Evolutionary conservation across 2,797 vertebrate genomes (phyloP).

Genomic region (Falco biarmicus): DNA sequence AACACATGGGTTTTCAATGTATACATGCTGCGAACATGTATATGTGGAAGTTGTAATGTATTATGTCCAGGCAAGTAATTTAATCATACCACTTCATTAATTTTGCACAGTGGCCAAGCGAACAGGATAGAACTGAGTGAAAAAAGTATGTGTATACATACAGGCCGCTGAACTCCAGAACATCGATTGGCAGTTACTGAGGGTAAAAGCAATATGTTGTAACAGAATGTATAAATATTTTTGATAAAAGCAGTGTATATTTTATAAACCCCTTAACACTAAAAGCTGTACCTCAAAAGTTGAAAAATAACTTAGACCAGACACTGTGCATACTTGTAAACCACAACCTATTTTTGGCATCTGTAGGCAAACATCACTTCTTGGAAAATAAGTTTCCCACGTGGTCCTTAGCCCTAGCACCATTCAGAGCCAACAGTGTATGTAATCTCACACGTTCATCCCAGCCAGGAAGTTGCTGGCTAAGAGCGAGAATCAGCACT

Average conservation of each 20-base stretch:
- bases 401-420: slow-evolving; percentile 1
- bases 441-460: not conserved
- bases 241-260: slow-evolving; percentile 83
- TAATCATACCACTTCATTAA: slow-evolving; percentile 75
- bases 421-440: not conserved
- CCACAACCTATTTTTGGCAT: slow-evolving; percentile 44
- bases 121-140: slow-evolving; percentile 32
- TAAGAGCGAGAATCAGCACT: slow-evolving; percentile 4
- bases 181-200: slow-evolving; percentile 76
- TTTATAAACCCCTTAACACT: slow-evolving; percentile 83
- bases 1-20: slow-evolving; percentile 70
- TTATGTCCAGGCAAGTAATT: slow-evolving; percentile 73
- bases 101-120: slow-evolving; percentile 67
- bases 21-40: slow-evolving; percentile 80
- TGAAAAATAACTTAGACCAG: slow-evolving; percentile 68
- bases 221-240: slow-evolving; percentile 86
- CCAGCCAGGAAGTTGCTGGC: slow-evolving; percentile 44
- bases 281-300: slow-evolving; percentile 85
- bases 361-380: slow-evolving; percentile 8
- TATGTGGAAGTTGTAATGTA: slow-evolving; percentile 78
- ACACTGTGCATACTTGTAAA: slow-evolving; percentile 64
- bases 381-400: slow-evolving; percentile 39
- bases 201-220: slow-evolving; percentile 81
- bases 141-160: slow-evolving; percentile 20
- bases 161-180: slow-evolving; percentile 78